Conservation (phyloP, 2,113 vertebrate species). For the Rana temporaria region DNA sequence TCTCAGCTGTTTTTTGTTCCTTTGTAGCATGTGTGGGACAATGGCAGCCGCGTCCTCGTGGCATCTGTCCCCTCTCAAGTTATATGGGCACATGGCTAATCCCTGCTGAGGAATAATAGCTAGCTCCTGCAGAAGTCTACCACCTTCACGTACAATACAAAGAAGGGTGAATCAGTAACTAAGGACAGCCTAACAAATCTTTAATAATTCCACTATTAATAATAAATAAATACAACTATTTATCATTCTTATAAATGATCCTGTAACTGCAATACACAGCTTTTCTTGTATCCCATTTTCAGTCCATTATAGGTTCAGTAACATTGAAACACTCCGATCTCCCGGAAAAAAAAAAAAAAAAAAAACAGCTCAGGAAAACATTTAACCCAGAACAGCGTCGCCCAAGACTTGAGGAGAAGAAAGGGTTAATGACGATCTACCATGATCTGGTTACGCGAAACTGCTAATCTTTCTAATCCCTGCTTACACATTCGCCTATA, state of each 20-base stretch:
- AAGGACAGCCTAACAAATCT: too few relatives aligned
- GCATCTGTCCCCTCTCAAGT: conserved; percentile 40
- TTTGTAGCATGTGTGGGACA: conserved; percentile 34
- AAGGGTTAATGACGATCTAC: not conserved
- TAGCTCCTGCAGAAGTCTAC: not conserved
- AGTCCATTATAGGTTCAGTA: too few relatives aligned
- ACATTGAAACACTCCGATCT: too few relatives aligned
- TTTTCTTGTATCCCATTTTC: too few relatives aligned
- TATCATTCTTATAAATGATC: too few relatives aligned
- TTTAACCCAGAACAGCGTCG: not conserved
- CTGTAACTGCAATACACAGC: too few relatives aligned
- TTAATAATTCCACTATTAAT: too few relatives aligned
- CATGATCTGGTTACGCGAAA: conserved; percentile 11
- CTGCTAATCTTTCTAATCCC: conserved; percentile 21
- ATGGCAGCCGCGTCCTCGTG: not conserved
- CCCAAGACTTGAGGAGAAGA: not conserved
- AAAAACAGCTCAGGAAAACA: too few relatives aligned
- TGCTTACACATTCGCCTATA: not conserved
- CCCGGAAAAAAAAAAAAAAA: too few relatives aligned
- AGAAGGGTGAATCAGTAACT: too few relatives aligned
- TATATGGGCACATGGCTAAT: conserved; percentile 12
- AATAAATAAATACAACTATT: too few relatives aligned
- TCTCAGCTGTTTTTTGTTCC: conserved; percentile 36
- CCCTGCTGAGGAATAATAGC: not conserved
- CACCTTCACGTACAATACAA: too few relatives aligned